phyloP scores from a whole-genome alignment of 2,888 invertebrate species.

The Sacculina carcini region DNA sequence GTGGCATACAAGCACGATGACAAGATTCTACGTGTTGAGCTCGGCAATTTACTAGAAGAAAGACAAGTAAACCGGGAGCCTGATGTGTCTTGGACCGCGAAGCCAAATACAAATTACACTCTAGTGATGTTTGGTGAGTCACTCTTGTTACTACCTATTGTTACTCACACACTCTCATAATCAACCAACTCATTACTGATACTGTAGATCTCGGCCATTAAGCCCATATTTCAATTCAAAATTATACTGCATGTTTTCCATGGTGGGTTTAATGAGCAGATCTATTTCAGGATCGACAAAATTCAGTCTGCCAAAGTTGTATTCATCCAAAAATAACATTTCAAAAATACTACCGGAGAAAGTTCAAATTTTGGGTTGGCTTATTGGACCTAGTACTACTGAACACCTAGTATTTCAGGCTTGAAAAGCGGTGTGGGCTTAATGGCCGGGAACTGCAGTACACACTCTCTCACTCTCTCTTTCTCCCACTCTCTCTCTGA shows the following conservation, averaged over 20 bases:
- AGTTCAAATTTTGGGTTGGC: not conserved
- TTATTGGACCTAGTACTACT: no score
- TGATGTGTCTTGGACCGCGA: constrained; percentile 33
- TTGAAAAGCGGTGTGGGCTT: no score
- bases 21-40: constrained; percentile 26
- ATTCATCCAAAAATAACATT: not conserved
- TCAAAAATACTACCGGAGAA: not conserved
- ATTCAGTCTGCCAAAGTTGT: no score
- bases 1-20: constrained; percentile 18
- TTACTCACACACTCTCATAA: no score
- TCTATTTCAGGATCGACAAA: no score
- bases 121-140: constrained; percentile 48
- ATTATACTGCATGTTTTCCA: not conserved
- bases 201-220: not conserved
- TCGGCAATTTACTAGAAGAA: constrained; percentile 46
- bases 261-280: not conserved
- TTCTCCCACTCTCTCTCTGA: no score
- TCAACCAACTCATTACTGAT: no score
- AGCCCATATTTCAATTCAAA: not conserved
- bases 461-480: no score
- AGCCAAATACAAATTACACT: constrained; percentile 32
- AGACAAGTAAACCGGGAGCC: constrained; percentile 48
- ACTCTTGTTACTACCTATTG: not conserved
- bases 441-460: no score
- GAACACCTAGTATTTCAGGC: no score